Percentiles rank a stretch among this genome's conserved stretches.
phyloP scores from a whole-genome alignment of 1,140 invertebrate species.

The Drosophila repletoides region DNA sequence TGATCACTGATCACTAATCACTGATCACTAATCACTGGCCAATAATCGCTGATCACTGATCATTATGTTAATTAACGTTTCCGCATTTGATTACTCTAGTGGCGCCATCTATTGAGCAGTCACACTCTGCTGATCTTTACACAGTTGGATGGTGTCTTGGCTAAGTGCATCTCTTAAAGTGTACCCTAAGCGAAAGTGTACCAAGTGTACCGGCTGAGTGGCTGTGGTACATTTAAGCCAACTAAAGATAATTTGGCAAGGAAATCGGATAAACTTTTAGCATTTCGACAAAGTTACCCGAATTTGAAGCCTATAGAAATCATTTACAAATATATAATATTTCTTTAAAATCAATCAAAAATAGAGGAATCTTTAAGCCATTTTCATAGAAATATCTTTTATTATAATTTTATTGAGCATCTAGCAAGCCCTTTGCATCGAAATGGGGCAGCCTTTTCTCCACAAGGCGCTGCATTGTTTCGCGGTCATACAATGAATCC shows the following conservation, averaged over 20 bases:
- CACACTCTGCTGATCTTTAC: constrained; percentile 9
- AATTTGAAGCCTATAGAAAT: too few relatives aligned
- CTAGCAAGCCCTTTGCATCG: constrained; percentile 55
- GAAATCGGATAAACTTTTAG: too few relatives aligned
- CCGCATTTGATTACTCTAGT: too few relatives aligned
- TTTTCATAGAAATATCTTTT: neutral
- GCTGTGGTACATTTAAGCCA: neutral
- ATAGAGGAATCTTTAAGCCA: too few relatives aligned
- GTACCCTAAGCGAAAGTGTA: neutral
- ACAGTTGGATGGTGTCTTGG: constrained; percentile 14
- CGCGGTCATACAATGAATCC: constrained; percentile 32
- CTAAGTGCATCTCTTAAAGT: neutral
- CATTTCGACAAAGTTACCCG: too few relatives aligned
- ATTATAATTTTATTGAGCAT: constrained; percentile 32
- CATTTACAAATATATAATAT: too few relatives aligned
- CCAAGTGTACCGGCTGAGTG: too few relatives aligned
- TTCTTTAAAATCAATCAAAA: too few relatives aligned
- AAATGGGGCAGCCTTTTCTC: constrained; percentile 33
- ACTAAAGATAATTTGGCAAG: neutral
- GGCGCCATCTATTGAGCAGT: constrained; percentile 29
- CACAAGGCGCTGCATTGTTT: constrained; percentile 25
- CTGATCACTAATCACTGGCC: too few relatives aligned
- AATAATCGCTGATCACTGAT: too few relatives aligned
- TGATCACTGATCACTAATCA: too few relatives aligned
- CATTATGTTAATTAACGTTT: constrained; percentile 21